These are phyloP conservation scores for Drosophila mauritiana DNA, from an alignment of 1,140 invertebrate genomes.

Conservation along the genomic window DNA sequence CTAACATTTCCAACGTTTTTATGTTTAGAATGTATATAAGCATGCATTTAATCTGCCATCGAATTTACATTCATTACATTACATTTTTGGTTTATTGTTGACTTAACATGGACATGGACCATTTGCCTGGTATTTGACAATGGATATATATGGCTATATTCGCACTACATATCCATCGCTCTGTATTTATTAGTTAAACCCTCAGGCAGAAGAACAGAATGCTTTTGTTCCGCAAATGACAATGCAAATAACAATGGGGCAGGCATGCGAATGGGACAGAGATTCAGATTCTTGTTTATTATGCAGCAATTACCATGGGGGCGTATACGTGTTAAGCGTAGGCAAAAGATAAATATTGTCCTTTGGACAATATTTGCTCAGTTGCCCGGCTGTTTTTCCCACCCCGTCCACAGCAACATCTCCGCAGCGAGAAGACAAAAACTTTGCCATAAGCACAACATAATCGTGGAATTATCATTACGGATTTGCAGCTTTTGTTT, in stretches of 20 bases:
- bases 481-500: slow-evolving; percentile 67
- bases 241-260: slow-evolving; percentile 71
- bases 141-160: slow-evolving; percentile 4
- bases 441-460: slow-evolving; percentile 56
- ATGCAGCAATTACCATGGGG: slow-evolving; percentile 79
- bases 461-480: slow-evolving; percentile 72
- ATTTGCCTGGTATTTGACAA: slow-evolving; percentile 28
- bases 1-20: background rate
- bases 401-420: slow-evolving; percentile 4
- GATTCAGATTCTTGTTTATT: slow-evolving; percentile 61
- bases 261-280: slow-evolving; percentile 26
- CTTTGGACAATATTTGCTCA: slow-evolving; percentile 66
- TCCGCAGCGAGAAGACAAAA: slow-evolving; percentile 33
- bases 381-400: slow-evolving; percentile 3
- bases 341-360: slow-evolving; percentile 72
- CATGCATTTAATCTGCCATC: slow-evolving; percentile 16
- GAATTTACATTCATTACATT: slow-evolving; percentile 33
- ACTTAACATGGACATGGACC: slow-evolving; percentile 46
- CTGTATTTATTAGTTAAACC: slow-evolving; percentile 78
- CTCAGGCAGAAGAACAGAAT: slow-evolving; percentile 54
- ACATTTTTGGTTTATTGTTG: slow-evolving; percentile 44
- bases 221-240: slow-evolving; percentile 78
- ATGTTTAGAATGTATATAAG: background rate
- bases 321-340: slow-evolving; percentile 78
- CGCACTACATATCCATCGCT: background rate